A percentile compares a stretch with the other conserved stretches of the same genome.
phyloP scores from a whole-genome alignment of 2,888 invertebrate species.

The Blastobasis adustella region DNA sequence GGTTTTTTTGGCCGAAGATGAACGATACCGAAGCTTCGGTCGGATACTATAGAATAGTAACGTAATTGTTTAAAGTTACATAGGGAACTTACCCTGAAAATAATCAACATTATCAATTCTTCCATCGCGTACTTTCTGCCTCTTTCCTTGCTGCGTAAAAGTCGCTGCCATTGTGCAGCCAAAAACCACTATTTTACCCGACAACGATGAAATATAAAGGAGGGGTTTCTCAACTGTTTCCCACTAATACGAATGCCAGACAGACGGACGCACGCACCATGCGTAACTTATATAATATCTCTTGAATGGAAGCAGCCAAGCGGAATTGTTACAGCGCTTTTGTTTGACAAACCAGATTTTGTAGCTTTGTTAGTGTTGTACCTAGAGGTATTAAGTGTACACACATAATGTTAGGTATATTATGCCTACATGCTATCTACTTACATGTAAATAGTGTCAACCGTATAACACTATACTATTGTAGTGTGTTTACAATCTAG shows the following conservation, averaged over 20 bases:
- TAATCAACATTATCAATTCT: conserved; percentile 45
- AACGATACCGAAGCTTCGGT: too few species aligned
- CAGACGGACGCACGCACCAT: background rate
- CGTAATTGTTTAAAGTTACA: background rate
- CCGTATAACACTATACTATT: conserved; percentile 11
- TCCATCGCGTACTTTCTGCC: conserved; percentile 53
- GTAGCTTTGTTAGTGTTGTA: background rate
- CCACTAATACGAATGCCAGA: conserved; percentile 7
- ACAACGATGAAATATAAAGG: too few species aligned
- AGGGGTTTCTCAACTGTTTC: too few species aligned
- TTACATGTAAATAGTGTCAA: background rate
- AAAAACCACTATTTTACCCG: background rate
- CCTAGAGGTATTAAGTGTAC: too few species aligned
- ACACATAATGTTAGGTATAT: too few species aligned
- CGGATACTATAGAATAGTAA: too few species aligned
- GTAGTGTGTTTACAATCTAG: too few species aligned
- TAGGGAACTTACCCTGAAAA: conserved; percentile 55
- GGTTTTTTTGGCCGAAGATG: too few species aligned
- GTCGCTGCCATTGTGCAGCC: conserved; percentile 18
- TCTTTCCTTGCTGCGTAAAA: conserved; percentile 47
- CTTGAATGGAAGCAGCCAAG: conserved; percentile 42
- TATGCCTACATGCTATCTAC: too few species aligned
- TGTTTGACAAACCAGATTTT: conserved; percentile 29
- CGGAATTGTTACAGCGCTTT: conserved; percentile 27
- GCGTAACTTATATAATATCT: conserved; percentile 43